Base-by-base conservation (phyloP, 2,797 vertebrate genomes). In the Pangasius macronema region DNA sequence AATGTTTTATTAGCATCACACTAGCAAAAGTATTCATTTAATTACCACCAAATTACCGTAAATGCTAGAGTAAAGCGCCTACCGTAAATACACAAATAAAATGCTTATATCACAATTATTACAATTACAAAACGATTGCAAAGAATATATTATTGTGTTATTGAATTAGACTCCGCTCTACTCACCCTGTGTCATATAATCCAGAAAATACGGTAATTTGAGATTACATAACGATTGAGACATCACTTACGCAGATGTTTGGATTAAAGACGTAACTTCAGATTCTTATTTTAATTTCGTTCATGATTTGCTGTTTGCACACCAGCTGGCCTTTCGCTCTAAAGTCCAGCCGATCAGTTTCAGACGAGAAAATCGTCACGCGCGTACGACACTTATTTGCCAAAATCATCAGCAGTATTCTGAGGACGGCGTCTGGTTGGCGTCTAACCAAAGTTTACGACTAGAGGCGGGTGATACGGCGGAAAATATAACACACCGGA, bases 371-470 rank as follows among this genome's bases (percentile, higher is more conserved):
- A 24, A 39, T 27, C 5, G 16, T 51, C 46, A 13, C 2, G 24
- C 6, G 8, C 3, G 30, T 63, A 14, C 1, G 36, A 27, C 11
- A 2, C 18, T 82, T n/a, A 51, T 22, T 83, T 49, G 81, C 61
- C 61, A 83, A 67, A 67, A 51, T 67, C 61, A 20, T 22, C 61
- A 67, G 42, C 63, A 61, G 79, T 83, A 33, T 68, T 67, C 81
- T 49, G n/a, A 83, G 42, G 10, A 3, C 16, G 14, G 81, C 20
- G 59, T 82, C 81, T 46, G 81, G 49, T 18, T 30, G 39, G 59
- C 3, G 42, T 82, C n/a, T 49, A 49, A 65, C 39, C 59, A 30
- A 65, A 82, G 39, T 65, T 65, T 49, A 65, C 22, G 10, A n/a
- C 36, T 16, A 0, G 3, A n/a, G 4, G 13, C 3, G 8, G 1